Evolutionary conservation across 2,888 invertebrate species (phyloP).

Genomic region (Idaea biselata): DNA sequence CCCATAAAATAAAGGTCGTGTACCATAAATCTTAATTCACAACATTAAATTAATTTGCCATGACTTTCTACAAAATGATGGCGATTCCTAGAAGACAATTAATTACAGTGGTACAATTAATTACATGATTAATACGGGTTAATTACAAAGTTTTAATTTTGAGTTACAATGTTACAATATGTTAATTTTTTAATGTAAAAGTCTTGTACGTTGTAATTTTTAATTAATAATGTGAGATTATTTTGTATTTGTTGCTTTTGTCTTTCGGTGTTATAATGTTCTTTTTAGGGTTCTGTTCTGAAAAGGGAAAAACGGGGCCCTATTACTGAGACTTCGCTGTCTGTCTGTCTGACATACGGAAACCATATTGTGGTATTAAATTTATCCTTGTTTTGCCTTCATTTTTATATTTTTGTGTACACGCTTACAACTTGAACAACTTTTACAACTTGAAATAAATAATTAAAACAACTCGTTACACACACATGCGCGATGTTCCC

Average conservation of each 20-base stretch:
- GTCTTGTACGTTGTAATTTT: neutral
- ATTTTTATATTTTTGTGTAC: too few relatives aligned
- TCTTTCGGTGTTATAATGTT: neutral
- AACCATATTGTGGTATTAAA: too few relatives aligned
- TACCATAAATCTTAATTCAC: neutral
- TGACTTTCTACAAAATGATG: neutral
- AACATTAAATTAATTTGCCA: conserved; percentile 10
- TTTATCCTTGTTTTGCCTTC: too few relatives aligned
- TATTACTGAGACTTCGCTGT: too few relatives aligned
- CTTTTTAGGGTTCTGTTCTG: neutral
- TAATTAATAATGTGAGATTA: neutral
- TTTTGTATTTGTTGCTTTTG: neutral
- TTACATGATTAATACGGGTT: conserved; percentile 3
- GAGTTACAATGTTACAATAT: conserved; percentile 4
- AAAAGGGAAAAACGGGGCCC: too few relatives aligned
- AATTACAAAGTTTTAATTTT: conserved; percentile 2
- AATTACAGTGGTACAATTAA: neutral
- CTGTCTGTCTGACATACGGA: too few relatives aligned
- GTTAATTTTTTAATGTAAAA: conserved; percentile 8
- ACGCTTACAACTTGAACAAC: too few relatives aligned
- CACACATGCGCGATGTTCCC: too few relatives aligned
- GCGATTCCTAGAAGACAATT: neutral
- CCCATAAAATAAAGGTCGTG: conserved; percentile 8
- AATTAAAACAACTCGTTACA: too few relatives aligned
- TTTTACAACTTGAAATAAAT: too few relatives aligned